A percentile compares a stretch with the other conserved stretches of the same genome.
Conservation (phyloP, 2,888 invertebrate genomes). For the Aleiodes testaceus region DNA sequence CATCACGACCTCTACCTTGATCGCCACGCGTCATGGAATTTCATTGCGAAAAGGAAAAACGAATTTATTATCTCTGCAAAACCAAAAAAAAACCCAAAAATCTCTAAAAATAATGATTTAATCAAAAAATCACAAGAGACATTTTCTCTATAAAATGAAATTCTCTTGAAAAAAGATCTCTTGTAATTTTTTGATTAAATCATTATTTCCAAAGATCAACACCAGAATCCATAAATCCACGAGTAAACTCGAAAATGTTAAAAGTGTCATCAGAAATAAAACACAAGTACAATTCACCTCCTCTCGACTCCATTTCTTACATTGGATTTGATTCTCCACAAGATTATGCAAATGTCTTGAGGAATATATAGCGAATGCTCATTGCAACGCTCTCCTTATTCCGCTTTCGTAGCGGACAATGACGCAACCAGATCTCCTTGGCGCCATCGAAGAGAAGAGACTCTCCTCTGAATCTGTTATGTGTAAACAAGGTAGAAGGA, state of each 20-base stretch:
- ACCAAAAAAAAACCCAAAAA: too few relatives aligned
- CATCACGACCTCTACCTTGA: conserved; percentile 57
- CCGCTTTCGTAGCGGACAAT: conserved; percentile 50
- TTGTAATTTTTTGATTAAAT: too few relatives aligned
- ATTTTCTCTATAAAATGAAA: too few relatives aligned
- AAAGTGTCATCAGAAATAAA: too few relatives aligned
- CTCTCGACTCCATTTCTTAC: background rate
- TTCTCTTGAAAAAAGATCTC: too few relatives aligned
- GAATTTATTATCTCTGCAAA: conserved; percentile 51
- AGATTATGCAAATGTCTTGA: conserved; percentile 38
- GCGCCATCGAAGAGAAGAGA: conserved; percentile 49
- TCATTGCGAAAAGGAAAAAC: conserved; percentile 52
- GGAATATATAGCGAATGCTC: conserved; percentile 13
- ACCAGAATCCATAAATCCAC: too few relatives aligned
- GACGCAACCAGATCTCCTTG: conserved; percentile 52
- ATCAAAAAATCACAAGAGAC: too few relatives aligned
- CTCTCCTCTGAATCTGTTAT: background rate
- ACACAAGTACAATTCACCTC: too few relatives aligned
- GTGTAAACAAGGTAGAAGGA: conserved; percentile 17
- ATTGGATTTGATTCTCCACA: conserved; percentile 31
- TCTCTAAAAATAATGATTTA: too few relatives aligned
- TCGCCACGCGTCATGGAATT: conserved; percentile 63
- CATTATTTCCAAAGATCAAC: too few relatives aligned
- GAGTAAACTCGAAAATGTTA: too few relatives aligned
- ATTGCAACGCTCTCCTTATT: background rate